Evolutionary conservation across 2,888 invertebrate species (phyloP), one percentile per base, ranked within the genome.

Genomic region (Polylopha cassiicola): DNA sequence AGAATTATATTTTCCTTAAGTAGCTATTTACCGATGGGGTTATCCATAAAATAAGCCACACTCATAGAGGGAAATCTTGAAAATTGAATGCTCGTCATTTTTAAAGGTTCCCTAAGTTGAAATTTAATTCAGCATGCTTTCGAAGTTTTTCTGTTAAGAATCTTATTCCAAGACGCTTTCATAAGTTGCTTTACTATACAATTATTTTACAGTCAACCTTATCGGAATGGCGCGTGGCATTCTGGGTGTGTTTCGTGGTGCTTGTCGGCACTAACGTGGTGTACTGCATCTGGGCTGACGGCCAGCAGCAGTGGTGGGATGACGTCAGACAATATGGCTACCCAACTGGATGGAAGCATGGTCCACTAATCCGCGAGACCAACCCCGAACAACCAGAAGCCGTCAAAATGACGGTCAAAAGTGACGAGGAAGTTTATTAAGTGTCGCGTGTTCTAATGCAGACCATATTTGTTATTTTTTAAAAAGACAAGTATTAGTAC

Each of bases 231-330:
- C 72, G 87, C 10, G 57, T 76, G 1, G 90, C 90, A 0, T 91
- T 91, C 55, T 90, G 90, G 88, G 88, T 91, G 27, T 86, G 89
- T 8, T 78, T 89, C 15, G 85, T 50, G 0, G 85, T 90, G 3
- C 86, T 90, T 43, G 46, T 86, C 3, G 50, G 78, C 0, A 88
- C 89, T 1, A 89, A 89, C 53, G 29, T 87, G 0, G 67, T 90
- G 2, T 91, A 88, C 57, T 55, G 87, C 1, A 18, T 87, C 2
- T 89, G 79, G 52, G 90, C 88, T 0, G 88, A 88, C 41, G 90
- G 88, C 0, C 87, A 90, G 27, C 85, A 88, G 7, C 88, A 91
- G 47, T 78, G 82, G 44, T 91, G 91, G 91, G 89, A 90, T 55
- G 78, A 87, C 37, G 75, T 82, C 0, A 60, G 73, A 21, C 51